Percentiles rank a stretch among this genome's conserved stretches.
phyloP scores from a whole-genome alignment of 2,888 invertebrate genomes.

The Scrobipalpa atriplicella region DNA sequence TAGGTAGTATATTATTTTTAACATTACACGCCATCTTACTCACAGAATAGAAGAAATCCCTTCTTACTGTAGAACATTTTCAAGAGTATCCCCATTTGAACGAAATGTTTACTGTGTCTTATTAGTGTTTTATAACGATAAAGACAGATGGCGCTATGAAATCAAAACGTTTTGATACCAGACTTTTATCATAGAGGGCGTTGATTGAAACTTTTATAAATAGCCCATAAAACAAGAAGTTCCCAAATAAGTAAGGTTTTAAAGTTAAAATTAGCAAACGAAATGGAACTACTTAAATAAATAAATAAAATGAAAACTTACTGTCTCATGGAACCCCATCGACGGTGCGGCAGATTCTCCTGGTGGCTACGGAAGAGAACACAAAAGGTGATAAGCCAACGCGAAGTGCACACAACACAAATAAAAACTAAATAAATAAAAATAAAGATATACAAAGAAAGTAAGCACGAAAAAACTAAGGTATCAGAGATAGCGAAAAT shows the following conservation, averaged over 20 bases:
- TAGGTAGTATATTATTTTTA: too few species aligned
- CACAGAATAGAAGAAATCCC: too few species aligned
- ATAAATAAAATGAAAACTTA: slow-evolving; percentile 58
- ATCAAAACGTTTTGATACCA: not conserved
- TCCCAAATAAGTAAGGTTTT: not conserved
- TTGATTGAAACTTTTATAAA: not conserved
- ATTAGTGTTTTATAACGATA: not conserved
- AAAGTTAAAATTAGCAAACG: not conserved
- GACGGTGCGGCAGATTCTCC: slow-evolving; percentile 79
- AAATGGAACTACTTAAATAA: not conserved
- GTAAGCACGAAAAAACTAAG: slow-evolving; percentile 36
- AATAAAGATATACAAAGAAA: slow-evolving; percentile 28
- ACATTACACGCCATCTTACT: too few species aligned
- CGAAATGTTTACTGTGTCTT: not conserved
- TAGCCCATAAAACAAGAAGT: not conserved
- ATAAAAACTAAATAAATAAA: slow-evolving; percentile 36
- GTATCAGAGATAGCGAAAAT: slow-evolving; percentile 30
- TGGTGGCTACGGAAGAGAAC: slow-evolving; percentile 75
- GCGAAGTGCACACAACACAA: slow-evolving; percentile 53
- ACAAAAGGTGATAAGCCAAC: slow-evolving; percentile 60
- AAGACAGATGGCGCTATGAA: not conserved
- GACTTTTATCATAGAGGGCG: not conserved
- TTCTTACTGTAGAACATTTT: too few species aligned
- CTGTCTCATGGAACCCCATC: slow-evolving; percentile 83
- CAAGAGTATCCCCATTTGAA: too few species aligned